phyloP scores from a whole-genome alignment of 2,113 vertebrate genomes.

The Falco punctatus region DNA sequence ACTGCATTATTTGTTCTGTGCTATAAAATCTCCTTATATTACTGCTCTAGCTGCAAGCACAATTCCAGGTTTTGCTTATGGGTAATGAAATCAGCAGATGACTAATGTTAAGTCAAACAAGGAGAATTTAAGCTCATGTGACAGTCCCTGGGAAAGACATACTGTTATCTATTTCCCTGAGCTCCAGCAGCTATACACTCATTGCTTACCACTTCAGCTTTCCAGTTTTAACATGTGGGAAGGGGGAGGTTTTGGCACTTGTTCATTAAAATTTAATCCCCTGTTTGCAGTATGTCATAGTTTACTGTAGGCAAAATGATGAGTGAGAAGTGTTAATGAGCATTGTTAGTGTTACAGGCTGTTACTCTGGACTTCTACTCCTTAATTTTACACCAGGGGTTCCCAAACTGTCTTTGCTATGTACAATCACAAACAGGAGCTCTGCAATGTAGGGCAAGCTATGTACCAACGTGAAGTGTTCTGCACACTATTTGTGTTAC shows the following conservation, averaged over 20 bases:
- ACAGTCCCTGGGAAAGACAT: neutral
- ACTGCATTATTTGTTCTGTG: neutral
- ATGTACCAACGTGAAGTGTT: neutral
- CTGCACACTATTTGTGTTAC: neutral
- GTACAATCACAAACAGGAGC: neutral
- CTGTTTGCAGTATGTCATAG: neutral
- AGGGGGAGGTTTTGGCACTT: neutral
- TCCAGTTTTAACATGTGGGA: neutral
- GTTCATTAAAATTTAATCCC: neutral
- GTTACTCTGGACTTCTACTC: neutral
- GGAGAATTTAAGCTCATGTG: neutral
- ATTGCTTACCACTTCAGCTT: neutral
- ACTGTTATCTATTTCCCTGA: neutral
- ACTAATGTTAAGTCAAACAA: neutral
- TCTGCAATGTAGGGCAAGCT: neutral
- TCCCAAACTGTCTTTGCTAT: neutral
- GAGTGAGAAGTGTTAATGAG: neutral
- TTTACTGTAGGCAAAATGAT: constrained; percentile 26
- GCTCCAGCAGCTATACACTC: neutral
- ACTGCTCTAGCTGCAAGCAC: neutral
- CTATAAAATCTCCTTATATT: neutral
- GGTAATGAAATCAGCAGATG: neutral
- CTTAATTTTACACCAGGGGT: neutral
- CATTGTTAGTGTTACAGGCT: neutral
- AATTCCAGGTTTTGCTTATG: neutral